phyloP scores from a whole-genome alignment of 1,140 invertebrate genomes.

The Marisa cornuarietis region DNA sequence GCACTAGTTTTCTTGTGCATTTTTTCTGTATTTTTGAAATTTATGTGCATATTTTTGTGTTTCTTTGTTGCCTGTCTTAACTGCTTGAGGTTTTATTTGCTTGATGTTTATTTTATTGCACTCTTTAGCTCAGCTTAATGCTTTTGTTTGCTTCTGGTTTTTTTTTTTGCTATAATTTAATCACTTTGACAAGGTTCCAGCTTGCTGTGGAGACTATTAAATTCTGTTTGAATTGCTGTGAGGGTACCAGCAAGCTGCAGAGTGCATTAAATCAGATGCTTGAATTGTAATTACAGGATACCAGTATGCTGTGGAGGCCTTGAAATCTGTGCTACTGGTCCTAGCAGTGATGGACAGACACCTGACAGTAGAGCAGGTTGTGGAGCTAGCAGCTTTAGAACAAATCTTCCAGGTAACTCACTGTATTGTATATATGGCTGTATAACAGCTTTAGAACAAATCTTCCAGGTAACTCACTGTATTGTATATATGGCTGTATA shows the following conservation, averaged over 20 bases:
- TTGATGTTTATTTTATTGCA: no score
- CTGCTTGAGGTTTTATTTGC: no score
- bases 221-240: not conserved
- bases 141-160: no score
- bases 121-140: no score
- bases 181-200: not conserved
- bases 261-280: not conserved
- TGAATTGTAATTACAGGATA: constrained; percentile 74
- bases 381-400: constrained; percentile 85
- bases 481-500: not conserved
- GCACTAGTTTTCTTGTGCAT: no score
- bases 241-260: not conserved
- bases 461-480: constrained; percentile 79
- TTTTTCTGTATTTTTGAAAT: no score
- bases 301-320: constrained; percentile 84
- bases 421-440: not conserved
- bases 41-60: no score
- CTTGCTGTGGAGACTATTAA: not conserved
- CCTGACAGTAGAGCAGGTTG: constrained; percentile 82
- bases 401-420: constrained; percentile 85
- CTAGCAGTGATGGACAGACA: constrained; percentile 81
- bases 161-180: no score
- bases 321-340: constrained; percentile 91
- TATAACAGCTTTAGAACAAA: constrained; percentile 77
- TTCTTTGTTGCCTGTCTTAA: no score